Evolutionary conservation across 2,797 vertebrate species (phyloP).

Genomic region (Allochrocebus solatus): DNA sequence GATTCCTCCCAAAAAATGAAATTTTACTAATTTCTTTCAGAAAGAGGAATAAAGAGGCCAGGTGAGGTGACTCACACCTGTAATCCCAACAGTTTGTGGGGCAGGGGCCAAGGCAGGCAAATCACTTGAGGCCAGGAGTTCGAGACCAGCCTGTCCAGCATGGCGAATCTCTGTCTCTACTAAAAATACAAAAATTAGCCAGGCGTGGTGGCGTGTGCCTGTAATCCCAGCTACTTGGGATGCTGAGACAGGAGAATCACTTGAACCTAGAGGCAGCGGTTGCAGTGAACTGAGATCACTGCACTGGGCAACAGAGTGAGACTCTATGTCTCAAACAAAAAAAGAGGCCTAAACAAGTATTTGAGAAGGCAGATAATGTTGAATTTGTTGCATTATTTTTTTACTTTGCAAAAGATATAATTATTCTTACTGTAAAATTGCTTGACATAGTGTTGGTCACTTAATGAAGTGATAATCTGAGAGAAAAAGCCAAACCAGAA

Average conservation of each 20-base stretch:
- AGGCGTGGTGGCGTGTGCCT: not conserved
- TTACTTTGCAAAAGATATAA: not conserved
- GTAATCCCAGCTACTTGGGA: not conserved
- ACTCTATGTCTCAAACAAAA: not conserved
- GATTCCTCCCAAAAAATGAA: not conserved
- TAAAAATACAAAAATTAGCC: not conserved
- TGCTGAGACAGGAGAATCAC: not conserved
- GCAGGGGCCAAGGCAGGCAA: not conserved
- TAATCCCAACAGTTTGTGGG: too few species aligned
- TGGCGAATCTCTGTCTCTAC: not conserved
- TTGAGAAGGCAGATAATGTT: not conserved
- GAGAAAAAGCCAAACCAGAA: not conserved
- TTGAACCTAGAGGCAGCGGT: not conserved
- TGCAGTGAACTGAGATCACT: not conserved
- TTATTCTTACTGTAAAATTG: not conserved
- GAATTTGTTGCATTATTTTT: not conserved
- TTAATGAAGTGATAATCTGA: not conserved
- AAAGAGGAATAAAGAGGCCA: not conserved
- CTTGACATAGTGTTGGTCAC: not conserved
- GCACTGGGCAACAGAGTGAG: not conserved
- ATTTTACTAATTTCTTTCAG: slow-evolving; percentile 4
- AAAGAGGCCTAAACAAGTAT: not conserved
- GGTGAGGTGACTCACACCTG: not conserved
- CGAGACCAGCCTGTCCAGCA: not conserved
- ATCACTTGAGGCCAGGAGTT: not conserved